These are phyloP conservation scores for Neuroterus valhalla DNA, from an alignment of 1,140 invertebrate genomes.

Conservation along the genomic window DNA sequence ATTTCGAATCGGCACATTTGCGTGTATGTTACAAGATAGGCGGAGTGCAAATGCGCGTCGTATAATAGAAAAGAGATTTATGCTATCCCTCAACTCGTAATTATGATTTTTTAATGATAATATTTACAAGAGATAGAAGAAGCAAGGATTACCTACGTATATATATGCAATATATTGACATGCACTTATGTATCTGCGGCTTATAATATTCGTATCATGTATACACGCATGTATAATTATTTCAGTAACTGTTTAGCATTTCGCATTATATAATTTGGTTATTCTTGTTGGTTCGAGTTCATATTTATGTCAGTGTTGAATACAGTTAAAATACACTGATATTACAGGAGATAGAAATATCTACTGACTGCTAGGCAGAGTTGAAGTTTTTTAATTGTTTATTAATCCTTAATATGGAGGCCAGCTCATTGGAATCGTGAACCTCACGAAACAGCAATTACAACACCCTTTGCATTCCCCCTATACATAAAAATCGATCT, in stretches of 20 bases:
- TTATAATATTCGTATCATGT: slow-evolving; percentile 21
- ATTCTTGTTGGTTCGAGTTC: background rate
- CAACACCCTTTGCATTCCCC: background rate
- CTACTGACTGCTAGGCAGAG: slow-evolving; percentile 17
- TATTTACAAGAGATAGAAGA: slow-evolving; percentile 66
- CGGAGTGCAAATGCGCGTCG: slow-evolving; percentile 11
- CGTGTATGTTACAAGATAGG: slow-evolving; percentile 25
- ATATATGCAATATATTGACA: slow-evolving; percentile 30
- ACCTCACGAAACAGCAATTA: slow-evolving; percentile 1
- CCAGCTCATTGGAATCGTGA: slow-evolving; percentile 25
- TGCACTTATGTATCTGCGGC: slow-evolving; percentile 9
- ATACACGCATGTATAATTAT: slow-evolving; percentile 12
- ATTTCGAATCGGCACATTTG: background rate
- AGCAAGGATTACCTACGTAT: slow-evolving; percentile 45
- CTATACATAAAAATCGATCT: slow-evolving; percentile 22
- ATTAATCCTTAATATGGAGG: slow-evolving; percentile 22
- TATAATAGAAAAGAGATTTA: background rate
- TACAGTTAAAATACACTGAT: slow-evolving; percentile 25
- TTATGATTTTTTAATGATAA: slow-evolving; percentile 45
- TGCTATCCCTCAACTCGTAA: background rate
- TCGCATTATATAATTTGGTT: background rate
- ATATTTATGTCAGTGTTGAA: background rate
- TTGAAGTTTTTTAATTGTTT: background rate
- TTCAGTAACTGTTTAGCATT: slow-evolving; percentile 22
- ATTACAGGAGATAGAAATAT: slow-evolving; percentile 22